Conservation (phyloP, 1,140 invertebrate genomes). For the Steinernema khuongi region DNA sequence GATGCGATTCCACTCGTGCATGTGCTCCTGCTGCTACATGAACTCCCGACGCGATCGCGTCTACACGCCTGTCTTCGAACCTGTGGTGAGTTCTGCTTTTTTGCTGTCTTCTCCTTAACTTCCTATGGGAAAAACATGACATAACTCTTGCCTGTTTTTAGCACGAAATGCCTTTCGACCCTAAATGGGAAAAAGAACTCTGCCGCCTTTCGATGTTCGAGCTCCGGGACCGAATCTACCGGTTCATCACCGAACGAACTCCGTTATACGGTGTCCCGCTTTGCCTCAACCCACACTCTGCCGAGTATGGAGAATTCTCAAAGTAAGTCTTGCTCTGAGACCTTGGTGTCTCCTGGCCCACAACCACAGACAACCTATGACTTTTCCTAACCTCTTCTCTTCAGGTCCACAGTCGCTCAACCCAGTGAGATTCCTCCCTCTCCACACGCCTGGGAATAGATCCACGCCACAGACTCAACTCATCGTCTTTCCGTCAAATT, state of each 20-base stretch:
- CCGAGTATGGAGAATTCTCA: conserved; percentile 97
- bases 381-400: conserved; percentile 60
- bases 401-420: conserved; percentile 90
- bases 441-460: conserved; percentile 90
- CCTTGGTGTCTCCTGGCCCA: conserved; percentile 18
- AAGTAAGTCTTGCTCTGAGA: conserved; percentile 69
- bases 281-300: conserved; percentile 97
- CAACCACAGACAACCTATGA: too few species aligned
- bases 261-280: conserved; percentile 81
- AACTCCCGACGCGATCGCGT: conserved; percentile 70
- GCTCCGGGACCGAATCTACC: conserved; percentile 88
- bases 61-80: conserved; percentile 87
- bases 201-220: conserved; percentile 58
- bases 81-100: conserved; percentile 66
- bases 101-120: conserved; percentile 6
- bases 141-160: conserved; percentile 48
- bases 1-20: conserved; percentile 95
- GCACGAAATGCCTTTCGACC: conserved; percentile 52
- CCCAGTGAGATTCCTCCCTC: conserved; percentile 91
- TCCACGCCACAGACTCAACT: conserved; percentile 29
- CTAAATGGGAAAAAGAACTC: conserved; percentile 57
- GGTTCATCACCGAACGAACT: conserved; percentile 92
- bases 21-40: conserved; percentile 90
- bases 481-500: neutral
- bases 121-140: neutral